Evolutionary conservation across 30 jellyfish, hydroid and myxozoan genomes (phyloP).

Genomic region (Aurelia coerulea): DNA sequence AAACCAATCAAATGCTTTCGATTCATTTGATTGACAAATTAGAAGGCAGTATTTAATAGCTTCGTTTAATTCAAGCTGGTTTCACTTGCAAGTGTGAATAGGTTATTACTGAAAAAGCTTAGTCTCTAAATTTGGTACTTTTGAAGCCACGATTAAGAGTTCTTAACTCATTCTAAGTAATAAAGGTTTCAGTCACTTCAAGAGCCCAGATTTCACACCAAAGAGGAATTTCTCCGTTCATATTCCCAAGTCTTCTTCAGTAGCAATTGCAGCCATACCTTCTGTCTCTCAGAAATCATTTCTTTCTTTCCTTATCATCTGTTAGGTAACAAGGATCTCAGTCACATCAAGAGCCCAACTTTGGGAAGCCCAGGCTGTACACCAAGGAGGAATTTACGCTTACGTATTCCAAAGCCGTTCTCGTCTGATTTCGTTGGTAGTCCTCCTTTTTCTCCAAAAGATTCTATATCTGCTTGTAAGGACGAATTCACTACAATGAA

Average conservation of each 20-base stretch:
- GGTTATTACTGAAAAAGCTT: too few relatives aligned
- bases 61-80: too few relatives aligned
- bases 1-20: too few relatives aligned
- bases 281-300: background rate
- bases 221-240: background rate
- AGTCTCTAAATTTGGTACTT: too few relatives aligned
- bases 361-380: slow-evolving; percentile 1
- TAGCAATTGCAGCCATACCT: background rate
- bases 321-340: too few relatives aligned
- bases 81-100: too few relatives aligned
- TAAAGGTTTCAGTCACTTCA: too few relatives aligned
- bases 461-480: background rate
- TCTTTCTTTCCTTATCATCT: too few relatives aligned
- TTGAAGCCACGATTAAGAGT: too few relatives aligned
- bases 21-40: too few relatives aligned
- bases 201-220: background rate
- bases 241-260: slow-evolving; percentile 12
- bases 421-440: background rate
- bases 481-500: background rate
- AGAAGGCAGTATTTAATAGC: too few relatives aligned
- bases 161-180: too few relatives aligned
- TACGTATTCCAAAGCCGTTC: slow-evolving; percentile 12
- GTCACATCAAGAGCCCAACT: background rate
- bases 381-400: background rate
- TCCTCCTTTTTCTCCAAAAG: slow-evolving; percentile 20